Evolutionary conservation across 2,113 vertebrate genomes (phyloP), one percentile per base, ranked within the genome.

Genomic region (Dasyprocta punctata): DNA sequence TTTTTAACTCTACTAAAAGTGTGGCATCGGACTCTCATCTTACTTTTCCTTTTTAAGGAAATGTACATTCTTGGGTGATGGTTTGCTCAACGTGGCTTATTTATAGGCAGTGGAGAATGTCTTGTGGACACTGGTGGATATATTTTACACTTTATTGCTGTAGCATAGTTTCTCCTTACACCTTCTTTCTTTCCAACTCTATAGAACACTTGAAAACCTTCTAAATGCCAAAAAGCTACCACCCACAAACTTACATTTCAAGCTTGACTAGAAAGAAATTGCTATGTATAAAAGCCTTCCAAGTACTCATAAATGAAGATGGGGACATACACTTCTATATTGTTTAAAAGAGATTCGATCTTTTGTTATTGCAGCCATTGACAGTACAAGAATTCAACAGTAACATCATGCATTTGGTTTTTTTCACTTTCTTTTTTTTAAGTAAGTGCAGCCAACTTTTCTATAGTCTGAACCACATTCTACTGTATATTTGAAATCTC

Each of bases 361-460:
- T 92, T 30, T 81, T 93, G 83, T 77, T 61, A 56, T 84, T 63
- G 8, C 54, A 83, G 28, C 20, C 61, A 56, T n/a, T 61, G 73
- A 81, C 36, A 61, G 3, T 78, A 60, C 0, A 78, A 83, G 11
- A 87, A 87, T 52, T 75, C 60, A 69, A 86, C 56, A 52, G 52
- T 36, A 17, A 41, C 2, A 36, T 71, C 41, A 44, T 78, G 26
- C 4, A n/a, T 92, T 92, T 94, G 78, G 30, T 1, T 63, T 92
- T 92, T 86, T 93, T 65, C 6, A 69, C 13, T 86, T 86, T 87
- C n/a, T 63, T 91, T 95, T 93, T 52, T 26, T 77, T 67, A 61
- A 89, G 47, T 63, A 89, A 96, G 4, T 83, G 8, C 20, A 78
- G 13, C 11, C 86, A 12, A 71, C 80, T 93, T 16, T 89, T 80